Conservation (phyloP, 2,797 vertebrate genomes). For the Thaleichthys pacificus region DNA sequence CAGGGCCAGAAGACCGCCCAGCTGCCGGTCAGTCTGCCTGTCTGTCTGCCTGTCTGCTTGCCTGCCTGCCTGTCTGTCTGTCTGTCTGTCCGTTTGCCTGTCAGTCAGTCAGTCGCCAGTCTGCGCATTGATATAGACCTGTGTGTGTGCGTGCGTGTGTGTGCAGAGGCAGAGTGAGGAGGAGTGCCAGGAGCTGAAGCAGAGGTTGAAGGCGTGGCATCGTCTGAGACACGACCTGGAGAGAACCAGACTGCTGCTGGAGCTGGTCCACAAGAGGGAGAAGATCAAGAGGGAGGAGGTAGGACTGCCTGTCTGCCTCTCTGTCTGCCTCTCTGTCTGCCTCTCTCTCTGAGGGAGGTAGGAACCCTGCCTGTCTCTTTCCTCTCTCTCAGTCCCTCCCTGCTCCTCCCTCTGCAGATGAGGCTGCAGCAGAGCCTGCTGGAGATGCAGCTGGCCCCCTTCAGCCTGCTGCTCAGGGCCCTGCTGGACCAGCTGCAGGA, state of each 20-base stretch:
- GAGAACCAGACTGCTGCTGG: constrained; percentile 89
- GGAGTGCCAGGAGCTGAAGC: constrained; percentile 89
- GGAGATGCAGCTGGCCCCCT: constrained; percentile 91
- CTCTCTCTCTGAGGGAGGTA: background rate
- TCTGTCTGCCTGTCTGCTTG: background rate
- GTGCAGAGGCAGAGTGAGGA: constrained; percentile 88
- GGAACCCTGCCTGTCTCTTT: background rate
- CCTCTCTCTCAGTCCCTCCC: background rate
- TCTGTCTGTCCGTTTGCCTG: background rate
- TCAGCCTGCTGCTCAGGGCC: constrained; percentile 86
- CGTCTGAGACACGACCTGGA: constrained; percentile 93
- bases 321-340: no score
- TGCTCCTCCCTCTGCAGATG: constrained; percentile 70
- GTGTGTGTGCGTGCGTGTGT: constrained; percentile 13
- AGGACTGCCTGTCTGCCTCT: constrained; percentile 11
- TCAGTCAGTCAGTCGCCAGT: constrained; percentile 66
- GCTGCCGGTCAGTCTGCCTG: constrained; percentile 69
- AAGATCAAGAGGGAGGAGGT: constrained; percentile 98
- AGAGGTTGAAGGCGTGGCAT: constrained; percentile 96
- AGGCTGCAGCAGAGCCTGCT: constrained; percentile 90
- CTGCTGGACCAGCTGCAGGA: constrained; percentile 92
- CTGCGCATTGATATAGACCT: background rate
- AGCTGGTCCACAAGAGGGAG: constrained; percentile 95
- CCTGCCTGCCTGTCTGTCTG: constrained; percentile 13
- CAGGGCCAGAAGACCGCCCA: constrained; percentile 87